Evolutionary conservation across 2,113 vertebrate genomes (phyloP).

Genomic region (Leuciscus idus): DNA sequence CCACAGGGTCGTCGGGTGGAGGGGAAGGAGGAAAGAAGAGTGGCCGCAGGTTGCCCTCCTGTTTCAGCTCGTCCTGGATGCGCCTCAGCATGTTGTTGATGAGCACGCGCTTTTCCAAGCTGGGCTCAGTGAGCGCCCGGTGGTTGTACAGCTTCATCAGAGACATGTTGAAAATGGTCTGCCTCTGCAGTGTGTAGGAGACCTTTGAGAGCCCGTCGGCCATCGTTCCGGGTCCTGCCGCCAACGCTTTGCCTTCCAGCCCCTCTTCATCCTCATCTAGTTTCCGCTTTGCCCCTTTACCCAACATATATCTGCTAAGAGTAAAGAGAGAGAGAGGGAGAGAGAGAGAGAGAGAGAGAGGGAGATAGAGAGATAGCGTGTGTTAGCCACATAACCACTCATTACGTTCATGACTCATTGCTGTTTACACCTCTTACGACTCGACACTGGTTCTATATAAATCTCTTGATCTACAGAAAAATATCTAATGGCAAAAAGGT

Average conservation of each 20-base stretch:
- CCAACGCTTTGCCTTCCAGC: conserved; percentile 97
- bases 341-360: neutral
- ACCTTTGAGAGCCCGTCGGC: conserved; percentile 90
- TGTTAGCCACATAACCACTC: neutral
- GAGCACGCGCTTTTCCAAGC: conserved; percentile 94
- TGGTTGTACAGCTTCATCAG: conserved; percentile 99
- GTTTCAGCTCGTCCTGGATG: conserved; percentile 97
- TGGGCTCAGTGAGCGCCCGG: conserved; percentile 89
- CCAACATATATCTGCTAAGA: conserved; percentile 96
- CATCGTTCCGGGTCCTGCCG: conserved; percentile 64
- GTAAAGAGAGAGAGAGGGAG: neutral
- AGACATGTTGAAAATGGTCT: conserved; percentile 99
- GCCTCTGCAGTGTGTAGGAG: conserved; percentile 98
- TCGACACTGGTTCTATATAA: conserved; percentile 21
- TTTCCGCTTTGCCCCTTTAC: conserved; percentile 99
- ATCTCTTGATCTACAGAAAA: conserved; percentile 38
- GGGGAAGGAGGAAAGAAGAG: conserved; percentile 84
- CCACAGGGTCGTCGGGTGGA: conserved; percentile 79
- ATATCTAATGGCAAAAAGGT: conserved; percentile 17
- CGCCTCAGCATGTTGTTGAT: conserved; percentile 99
- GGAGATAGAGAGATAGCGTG: neutral
- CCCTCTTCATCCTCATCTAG: conserved; percentile 99
- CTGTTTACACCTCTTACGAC: neutral
- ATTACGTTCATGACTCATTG: conserved; percentile 42
- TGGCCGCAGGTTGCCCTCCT: conserved; percentile 90